A percentile compares a stretch with the other conserved stretches of the same genome.
Conservation (phyloP, 2,888 invertebrate genomes). For the Tetheella fluctuosa region DNA sequence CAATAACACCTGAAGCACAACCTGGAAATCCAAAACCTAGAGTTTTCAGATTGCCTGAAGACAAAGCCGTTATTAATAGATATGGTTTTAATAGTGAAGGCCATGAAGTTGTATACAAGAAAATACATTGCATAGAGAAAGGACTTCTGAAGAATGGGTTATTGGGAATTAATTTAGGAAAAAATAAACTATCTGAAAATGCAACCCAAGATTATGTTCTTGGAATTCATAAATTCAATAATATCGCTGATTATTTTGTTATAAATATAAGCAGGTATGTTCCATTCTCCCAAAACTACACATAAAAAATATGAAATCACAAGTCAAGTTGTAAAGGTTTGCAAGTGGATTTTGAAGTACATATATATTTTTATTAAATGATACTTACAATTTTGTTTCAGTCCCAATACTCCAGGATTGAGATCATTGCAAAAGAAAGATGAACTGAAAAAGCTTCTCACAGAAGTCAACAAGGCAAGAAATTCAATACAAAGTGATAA, state of each 20-base stretch:
- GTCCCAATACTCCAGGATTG: slow-evolving; percentile 98
- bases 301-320: too few species aligned
- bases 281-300: too few species aligned
- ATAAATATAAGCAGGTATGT: slow-evolving; percentile 94
- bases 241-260: slow-evolving; percentile 96
- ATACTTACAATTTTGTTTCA: slow-evolving; percentile 57
- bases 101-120: slow-evolving; percentile 88
- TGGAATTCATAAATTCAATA: slow-evolving; percentile 92
- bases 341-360: neutral
- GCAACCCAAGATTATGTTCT: slow-evolving; percentile 91
- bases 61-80: slow-evolving; percentile 96
- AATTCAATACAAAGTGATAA: slow-evolving; percentile 69
- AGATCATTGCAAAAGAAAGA: slow-evolving; percentile 92
- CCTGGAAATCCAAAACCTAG: slow-evolving; percentile 96
- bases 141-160: slow-evolving; percentile 84
- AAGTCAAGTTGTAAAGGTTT: too few species aligned
- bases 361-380: neutral
- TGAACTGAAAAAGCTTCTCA: slow-evolving; percentile 88
- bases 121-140: slow-evolving; percentile 84
- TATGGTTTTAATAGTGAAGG: slow-evolving; percentile 97
- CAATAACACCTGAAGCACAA: slow-evolving; percentile 97
- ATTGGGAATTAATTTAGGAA: slow-evolving; percentile 97
- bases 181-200: slow-evolving; percentile 93
- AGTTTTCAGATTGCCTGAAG: slow-evolving; percentile 93
- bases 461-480: slow-evolving; percentile 85